Evolutionary conservation across 1,140 invertebrate genomes (phyloP), one percentile per base, ranked within the genome.

Genomic region (Brachionus manjavacas): DNA sequence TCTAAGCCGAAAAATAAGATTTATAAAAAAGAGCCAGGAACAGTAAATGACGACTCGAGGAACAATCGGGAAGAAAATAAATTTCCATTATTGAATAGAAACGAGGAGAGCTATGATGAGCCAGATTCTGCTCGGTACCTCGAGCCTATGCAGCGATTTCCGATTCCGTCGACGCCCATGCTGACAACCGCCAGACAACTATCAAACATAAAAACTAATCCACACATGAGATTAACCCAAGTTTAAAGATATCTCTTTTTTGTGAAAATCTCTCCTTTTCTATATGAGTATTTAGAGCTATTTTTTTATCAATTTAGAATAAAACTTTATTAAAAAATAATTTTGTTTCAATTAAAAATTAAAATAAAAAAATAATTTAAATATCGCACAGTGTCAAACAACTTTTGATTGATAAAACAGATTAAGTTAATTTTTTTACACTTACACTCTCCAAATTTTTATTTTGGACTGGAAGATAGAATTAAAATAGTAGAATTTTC

Each of bases 131-230:
- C 78, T 9, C 25, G 78, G 8, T 80, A 80, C 8, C 20, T 80
- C 6, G 78, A 80, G 46, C 78, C 78, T 2, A 39, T 80, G 35
- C 12, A 80, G 16, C 41, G 78, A 43, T 81, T 81, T 64, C 79
- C 79, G 1, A 81, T 64, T 23, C 79, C 79, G 11, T 60, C 52
- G 12, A 81, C 52, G 11, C 79, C 79, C 39, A 81, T 81, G 52
- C 16, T 43, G 4, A 31, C 52, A 12, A 81, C 79, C 55, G 41
- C 20, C 41, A 31, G 52, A 23, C 52, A 68, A 64, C 55, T 64
- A 3, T 49, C 78, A 8, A 81, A 81, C 60, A 81, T 81, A 9
- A 60, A 25, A 60, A 81, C 79, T 39, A 81, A 81, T 81, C 79
- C 79, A 23, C 28, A 81, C 31, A 68, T 81, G 79, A 60, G 79